Evolutionary conservation across 2,113 vertebrate genomes (phyloP), one percentile per base, ranked within the genome.

Genomic region (Leptodactylus fuscus): DNA sequence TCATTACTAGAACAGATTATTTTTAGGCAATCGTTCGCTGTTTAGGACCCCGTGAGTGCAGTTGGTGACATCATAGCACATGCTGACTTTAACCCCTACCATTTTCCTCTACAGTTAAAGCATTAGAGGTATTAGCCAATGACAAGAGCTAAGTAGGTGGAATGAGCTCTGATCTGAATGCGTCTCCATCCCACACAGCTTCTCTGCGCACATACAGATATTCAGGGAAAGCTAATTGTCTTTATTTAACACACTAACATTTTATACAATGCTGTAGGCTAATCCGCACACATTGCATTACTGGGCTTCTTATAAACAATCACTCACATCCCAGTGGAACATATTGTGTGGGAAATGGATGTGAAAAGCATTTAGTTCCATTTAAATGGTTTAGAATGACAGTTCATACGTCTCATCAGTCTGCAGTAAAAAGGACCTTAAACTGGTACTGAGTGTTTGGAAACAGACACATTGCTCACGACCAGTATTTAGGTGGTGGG

Each of bases 1-100:
- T 53, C 18, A 75, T 82, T 83, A 83, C 82, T 76, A 46, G 53
- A 58, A 48, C 22, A 34, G 81, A 82, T 73, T 82, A 82, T 82
- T 82, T 82, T 82, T 82, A 82, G 81, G 46, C 32, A 44, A 44
- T 34, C 3, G 34, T 73, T 32, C 20, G 49, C 67, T 73, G 67
- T 73, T 58, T 82, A 44, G 67, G 22, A 73, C 81, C 73, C 38
- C 32, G 38, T 32, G 18, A 12, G n/a, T 75, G 53, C 71, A 83
- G 29, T 18, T 36, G 74, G 49, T 83, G 71, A 83, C 70, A 83
- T 74, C 69, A 83, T 62, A 13, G 53, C 36, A 29, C 82, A 60
- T 22, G 71, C 51, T 76, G 55, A 18, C 38, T 13, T 83, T 83
- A 76, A 83, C 70, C 36, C 70, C 70, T 75, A 36, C 51, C 36